A percentile compares a stretch with the other conserved stretches of the same genome.
phyloP scores from a whole-genome alignment of 2,888 invertebrate genomes.

The Ametastegia equiseti region DNA sequence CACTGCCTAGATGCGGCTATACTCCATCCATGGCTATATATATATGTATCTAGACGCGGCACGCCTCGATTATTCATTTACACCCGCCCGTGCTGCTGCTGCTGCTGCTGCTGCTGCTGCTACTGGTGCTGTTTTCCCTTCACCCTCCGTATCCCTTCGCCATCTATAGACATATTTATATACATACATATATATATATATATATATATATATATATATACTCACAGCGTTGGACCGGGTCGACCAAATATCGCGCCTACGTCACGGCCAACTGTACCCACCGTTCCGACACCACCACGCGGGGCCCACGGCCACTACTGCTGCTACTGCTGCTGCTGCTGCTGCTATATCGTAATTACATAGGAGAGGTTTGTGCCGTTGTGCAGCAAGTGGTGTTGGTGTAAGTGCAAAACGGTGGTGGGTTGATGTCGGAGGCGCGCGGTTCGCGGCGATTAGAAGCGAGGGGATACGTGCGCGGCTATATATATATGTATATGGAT shows the following conservation, averaged over 20 bases:
- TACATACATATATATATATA: too few species aligned
- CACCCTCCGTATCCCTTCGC: not conserved
- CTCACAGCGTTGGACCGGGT: not conserved
- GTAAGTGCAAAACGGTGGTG: too few species aligned
- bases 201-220: too few species aligned
- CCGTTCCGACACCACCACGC: not conserved
- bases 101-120: not conserved
- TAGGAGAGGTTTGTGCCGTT: slow-evolving; percentile 17
- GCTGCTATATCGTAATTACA: slow-evolving; percentile 35
- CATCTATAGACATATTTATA: too few species aligned
- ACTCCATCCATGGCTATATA: not conserved
- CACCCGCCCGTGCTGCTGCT: slow-evolving; percentile 6
- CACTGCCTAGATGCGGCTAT: not conserved
- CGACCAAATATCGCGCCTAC: slow-evolving; percentile 41
- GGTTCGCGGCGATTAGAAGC: too few species aligned
- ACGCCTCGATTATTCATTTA: slow-evolving; percentile 46
- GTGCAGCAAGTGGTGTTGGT: too few species aligned
- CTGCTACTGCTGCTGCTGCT: too few species aligned
- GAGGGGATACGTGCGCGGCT: too few species aligned
- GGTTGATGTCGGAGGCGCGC: not conserved
- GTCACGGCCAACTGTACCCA: slow-evolving; percentile 27
- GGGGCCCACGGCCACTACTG: too few species aligned
- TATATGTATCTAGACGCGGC: not conserved
- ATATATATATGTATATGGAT: too few species aligned
- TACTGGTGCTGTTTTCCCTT: not conserved